Evolutionary conservation across 2,888 invertebrate genomes (phyloP).

Genomic region (Asteroscopus sphinx): DNA sequence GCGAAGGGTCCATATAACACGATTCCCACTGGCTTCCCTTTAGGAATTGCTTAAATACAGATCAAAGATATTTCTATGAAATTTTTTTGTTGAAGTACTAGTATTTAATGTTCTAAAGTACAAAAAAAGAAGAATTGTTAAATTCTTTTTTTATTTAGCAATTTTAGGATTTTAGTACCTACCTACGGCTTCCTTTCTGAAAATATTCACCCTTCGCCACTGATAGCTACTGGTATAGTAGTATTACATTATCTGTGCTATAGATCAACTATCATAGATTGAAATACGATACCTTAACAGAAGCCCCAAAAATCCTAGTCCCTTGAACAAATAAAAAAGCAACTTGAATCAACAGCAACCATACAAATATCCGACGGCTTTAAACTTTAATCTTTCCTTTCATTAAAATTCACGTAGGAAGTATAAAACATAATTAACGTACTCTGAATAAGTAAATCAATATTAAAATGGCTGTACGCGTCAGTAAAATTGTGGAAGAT

Average conservation of each 20-base stretch:
- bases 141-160: no score
- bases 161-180: no score
- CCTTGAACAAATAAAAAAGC: conserved; percentile 6
- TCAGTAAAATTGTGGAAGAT: conserved; percentile 35
- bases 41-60: no score
- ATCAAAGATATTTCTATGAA: no score
- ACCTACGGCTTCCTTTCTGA: no score
- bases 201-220: no score
- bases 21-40: no score
- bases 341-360: conserved; percentile 8
- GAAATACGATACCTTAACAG: conserved; percentile 28
- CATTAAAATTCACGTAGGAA: conserved; percentile 1
- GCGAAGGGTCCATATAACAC: no score
- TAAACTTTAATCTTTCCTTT: neutral
- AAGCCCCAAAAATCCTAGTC: conserved; percentile 21
- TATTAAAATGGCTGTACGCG: conserved; percentile 13
- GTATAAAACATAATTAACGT: neutral
- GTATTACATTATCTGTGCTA: neutral
- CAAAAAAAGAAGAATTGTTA: no score
- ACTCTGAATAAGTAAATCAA: conserved; percentile 10
- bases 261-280: conserved; percentile 13
- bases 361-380: conserved; percentile 2
- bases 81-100: no score
- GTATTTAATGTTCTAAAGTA: no score
- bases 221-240: no score